These are phyloP conservation scores for Oceanodroma tethys DNA, from an alignment of 2,113 vertebrate species.

Conservation along the genomic window DNA sequence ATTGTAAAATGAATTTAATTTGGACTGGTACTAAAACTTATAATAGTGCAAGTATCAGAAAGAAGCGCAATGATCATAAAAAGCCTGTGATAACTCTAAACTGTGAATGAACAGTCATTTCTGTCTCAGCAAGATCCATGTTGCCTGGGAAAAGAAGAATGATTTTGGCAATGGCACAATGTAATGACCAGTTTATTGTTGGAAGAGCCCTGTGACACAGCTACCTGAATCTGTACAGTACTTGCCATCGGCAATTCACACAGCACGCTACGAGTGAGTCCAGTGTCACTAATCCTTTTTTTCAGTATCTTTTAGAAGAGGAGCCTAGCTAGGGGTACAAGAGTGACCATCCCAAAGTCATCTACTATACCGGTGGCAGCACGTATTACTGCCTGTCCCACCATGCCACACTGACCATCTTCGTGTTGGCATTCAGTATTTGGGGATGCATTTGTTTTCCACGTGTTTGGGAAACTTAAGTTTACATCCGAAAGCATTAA, in stretches of 20 bases:
- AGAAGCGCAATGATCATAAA: background rate
- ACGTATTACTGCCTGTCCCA: background rate
- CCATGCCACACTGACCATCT: background rate
- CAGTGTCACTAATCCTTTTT: background rate
- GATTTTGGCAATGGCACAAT: background rate
- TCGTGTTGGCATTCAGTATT: background rate
- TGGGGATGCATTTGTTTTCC: background rate
- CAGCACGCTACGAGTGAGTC: fast-evolving
- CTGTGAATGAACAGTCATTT: background rate
- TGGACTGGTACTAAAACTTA: background rate
- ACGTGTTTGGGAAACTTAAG: background rate
- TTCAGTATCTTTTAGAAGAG: background rate
- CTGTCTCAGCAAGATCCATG: background rate
- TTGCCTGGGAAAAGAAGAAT: background rate
- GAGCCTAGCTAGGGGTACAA: background rate
- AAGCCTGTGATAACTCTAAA: background rate
- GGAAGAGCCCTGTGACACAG: background rate
- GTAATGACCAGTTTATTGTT: background rate
- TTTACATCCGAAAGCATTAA: background rate
- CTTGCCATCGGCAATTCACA: background rate
- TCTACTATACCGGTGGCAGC: background rate
- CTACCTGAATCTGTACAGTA: background rate
- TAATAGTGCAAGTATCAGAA: background rate
- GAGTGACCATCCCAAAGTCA: background rate
- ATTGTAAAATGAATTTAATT: background rate